phyloP scores from a whole-genome alignment of 1,140 invertebrate species.

The Aphelinus atriplicis region DNA sequence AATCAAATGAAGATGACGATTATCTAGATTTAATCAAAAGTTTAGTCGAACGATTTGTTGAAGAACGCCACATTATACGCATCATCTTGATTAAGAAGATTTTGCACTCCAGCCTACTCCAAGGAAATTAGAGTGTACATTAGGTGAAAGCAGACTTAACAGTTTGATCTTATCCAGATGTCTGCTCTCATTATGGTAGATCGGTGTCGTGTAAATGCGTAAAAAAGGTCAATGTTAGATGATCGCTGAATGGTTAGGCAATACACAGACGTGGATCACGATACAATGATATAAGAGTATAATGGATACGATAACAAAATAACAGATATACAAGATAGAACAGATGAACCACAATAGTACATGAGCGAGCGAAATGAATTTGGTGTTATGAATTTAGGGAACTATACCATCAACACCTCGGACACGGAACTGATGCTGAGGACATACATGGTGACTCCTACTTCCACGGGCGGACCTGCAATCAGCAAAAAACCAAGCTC shows the following conservation, averaged over 20 bases:
- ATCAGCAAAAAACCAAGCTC: constrained; percentile 63
- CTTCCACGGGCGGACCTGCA: constrained; percentile 94
- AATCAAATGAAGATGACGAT: too few species aligned
- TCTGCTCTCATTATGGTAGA: too few species aligned
- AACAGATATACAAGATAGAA: constrained; percentile 34
- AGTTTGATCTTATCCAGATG: not conserved
- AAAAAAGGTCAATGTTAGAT: too few species aligned
- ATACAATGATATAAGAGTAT: constrained; percentile 14
- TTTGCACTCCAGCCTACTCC: too few species aligned
- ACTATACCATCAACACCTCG: constrained; percentile 96
- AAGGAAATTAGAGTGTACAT: too few species aligned
- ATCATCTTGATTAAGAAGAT: too few species aligned
- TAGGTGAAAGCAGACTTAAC: constrained; percentile 10
- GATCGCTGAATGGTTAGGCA: too few species aligned
- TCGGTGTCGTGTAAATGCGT: too few species aligned
- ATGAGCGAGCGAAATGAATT: constrained; percentile 48
- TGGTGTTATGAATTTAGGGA: constrained; percentile 61
- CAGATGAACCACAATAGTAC: constrained; percentile 34
- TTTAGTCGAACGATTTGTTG: too few species aligned
- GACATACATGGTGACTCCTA: constrained; percentile 97
- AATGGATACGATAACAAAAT: constrained; percentile 15
- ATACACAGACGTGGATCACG: not conserved
- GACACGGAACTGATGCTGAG: constrained; percentile 98
- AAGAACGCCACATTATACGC: too few species aligned
- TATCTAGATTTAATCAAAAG: too few species aligned